Percentiles rank a stretch among this genome's conserved stretches.
Conservation (phyloP, 1,140 invertebrate species). For the Coenobita brevimanus region DNA sequence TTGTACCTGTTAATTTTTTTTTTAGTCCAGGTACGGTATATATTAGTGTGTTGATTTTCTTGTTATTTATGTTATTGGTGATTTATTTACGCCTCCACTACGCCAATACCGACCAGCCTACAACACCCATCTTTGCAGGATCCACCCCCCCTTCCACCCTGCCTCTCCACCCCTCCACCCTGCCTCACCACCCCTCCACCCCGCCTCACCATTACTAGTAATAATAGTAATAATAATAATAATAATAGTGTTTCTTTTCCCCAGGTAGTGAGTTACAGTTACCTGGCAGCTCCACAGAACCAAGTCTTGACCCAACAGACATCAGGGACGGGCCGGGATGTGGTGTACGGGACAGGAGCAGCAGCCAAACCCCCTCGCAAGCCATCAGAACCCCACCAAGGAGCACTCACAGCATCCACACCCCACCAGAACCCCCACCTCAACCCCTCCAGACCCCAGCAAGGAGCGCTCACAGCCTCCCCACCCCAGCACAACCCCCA, state of each 20-base stretch:
- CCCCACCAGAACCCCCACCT: not conserved
- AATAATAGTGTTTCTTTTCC: not conserved
- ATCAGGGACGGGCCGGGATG: not conserved
- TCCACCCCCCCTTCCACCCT: too few relatives aligned
- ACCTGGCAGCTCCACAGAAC: constrained; percentile 45
- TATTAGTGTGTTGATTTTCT: too few relatives aligned
- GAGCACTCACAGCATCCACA: not conserved
- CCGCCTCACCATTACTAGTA: not conserved
- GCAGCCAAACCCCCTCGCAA: constrained; percentile 32
- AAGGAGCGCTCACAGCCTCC: not conserved
- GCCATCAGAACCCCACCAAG: not conserved
- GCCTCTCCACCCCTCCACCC: too few relatives aligned
- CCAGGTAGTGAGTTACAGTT: constrained; percentile 60
- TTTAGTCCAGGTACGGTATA: too few relatives aligned
- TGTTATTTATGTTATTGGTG: too few relatives aligned
- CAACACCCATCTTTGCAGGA: too few relatives aligned
- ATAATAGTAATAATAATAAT: not conserved
- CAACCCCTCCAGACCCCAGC: not conserved
- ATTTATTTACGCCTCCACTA: too few relatives aligned
- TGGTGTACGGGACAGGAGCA: constrained; percentile 45
- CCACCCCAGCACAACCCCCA: not conserved
- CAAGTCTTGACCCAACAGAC: not conserved
- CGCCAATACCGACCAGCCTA: too few relatives aligned
- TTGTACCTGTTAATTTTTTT: too few relatives aligned
- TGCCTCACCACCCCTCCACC: not conserved